phyloP scores from a whole-genome alignment of 2,888 invertebrate species.

The Hydropsyche betteni region DNA sequence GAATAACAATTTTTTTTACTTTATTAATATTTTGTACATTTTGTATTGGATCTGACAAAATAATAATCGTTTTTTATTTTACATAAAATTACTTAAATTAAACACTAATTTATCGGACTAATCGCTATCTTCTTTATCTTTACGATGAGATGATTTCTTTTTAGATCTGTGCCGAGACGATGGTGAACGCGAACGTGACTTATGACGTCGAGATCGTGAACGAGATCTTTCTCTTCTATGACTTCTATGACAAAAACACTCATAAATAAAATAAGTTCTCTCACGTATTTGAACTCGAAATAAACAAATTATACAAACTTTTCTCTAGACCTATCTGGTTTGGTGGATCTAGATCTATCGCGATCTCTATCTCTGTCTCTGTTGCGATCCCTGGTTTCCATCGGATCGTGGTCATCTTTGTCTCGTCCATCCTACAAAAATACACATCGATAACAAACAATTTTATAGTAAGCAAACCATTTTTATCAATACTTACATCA shows the following conservation, averaged over 20 bases:
- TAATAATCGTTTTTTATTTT: too few species aligned
- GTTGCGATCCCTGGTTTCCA: constrained; percentile 57
- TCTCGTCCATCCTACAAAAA: constrained; percentile 52
- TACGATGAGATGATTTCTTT: constrained; percentile 70
- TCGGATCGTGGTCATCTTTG: constrained; percentile 49
- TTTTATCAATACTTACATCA: constrained; percentile 52
- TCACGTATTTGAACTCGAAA: constrained; percentile 21
- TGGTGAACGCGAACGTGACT: constrained; percentile 76
- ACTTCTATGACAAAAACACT: constrained; percentile 61
- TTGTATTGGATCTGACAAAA: too few species aligned
- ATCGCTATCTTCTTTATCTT: constrained; percentile 79
- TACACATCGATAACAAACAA: constrained; percentile 55
- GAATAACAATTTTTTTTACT: too few species aligned
- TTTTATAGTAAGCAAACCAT: not conserved
- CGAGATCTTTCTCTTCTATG: constrained; percentile 75
- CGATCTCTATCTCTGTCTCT: constrained; percentile 65
- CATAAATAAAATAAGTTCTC: constrained; percentile 38
- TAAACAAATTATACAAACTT: constrained; percentile 60
- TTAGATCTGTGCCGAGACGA: constrained; percentile 69
- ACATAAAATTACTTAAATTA: too few species aligned
- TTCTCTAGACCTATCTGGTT: constrained; percentile 69
- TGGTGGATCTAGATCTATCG: constrained; percentile 68
- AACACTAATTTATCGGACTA: constrained; percentile 55
- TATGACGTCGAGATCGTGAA: constrained; percentile 73
- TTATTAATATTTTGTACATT: too few species aligned